phyloP scores from a whole-genome alignment of 2,888 invertebrate species.

The Aphodius sticticus region DNA sequence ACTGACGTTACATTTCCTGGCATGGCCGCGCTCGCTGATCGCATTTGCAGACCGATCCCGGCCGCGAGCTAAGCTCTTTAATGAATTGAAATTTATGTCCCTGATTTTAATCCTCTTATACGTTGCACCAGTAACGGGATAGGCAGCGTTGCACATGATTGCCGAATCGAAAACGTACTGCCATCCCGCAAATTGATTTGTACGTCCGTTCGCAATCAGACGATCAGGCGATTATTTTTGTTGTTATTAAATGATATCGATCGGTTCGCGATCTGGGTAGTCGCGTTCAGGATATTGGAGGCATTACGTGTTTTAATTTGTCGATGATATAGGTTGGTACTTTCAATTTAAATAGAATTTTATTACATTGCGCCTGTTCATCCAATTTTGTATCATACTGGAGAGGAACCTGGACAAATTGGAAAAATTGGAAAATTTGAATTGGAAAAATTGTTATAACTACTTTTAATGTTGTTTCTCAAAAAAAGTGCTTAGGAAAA shows the following conservation, averaged over 20 bases:
- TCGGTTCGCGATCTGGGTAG: too few relatives aligned
- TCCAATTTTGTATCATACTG: too few relatives aligned
- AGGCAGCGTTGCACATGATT: background rate
- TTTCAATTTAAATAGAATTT: too few relatives aligned
- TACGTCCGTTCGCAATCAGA: background rate
- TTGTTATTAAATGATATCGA: background rate
- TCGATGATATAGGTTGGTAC: too few relatives aligned
- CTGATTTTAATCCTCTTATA: constrained; percentile 26
- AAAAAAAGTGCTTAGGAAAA: too few relatives aligned
- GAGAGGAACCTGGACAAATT: too few relatives aligned
- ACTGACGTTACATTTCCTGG: background rate
- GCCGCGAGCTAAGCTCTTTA: constrained; percentile 12
- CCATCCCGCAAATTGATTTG: constrained; percentile 9
- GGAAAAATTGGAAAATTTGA: too few relatives aligned
- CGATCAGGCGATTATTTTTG: constrained; percentile 11
- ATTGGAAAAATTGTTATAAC: too few relatives aligned
- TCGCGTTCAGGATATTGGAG: too few relatives aligned
- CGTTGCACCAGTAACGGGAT: constrained; percentile 5
- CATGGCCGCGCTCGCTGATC: background rate
- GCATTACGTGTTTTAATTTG: too few relatives aligned
- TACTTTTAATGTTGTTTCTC: too few relatives aligned
- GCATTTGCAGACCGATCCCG: background rate
- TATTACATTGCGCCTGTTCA: too few relatives aligned
- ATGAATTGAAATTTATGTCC: constrained; percentile 25
- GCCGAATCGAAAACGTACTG: background rate